Percentiles rank a stretch among this genome's conserved stretches.
Conservation (phyloP, 2,113 vertebrate genomes). For the Callipepla californica region DNA sequence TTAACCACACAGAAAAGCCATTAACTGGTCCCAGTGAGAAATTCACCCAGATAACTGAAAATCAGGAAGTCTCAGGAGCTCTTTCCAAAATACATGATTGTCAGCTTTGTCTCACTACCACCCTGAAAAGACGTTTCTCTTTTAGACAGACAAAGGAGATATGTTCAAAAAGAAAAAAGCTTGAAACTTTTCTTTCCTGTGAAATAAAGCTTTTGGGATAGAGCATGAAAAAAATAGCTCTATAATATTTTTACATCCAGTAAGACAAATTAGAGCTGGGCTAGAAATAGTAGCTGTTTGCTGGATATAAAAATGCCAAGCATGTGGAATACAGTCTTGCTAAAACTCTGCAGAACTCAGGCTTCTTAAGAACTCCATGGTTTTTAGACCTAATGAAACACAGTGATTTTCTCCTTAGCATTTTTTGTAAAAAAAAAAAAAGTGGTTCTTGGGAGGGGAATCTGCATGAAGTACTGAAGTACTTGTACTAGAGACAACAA, state of each 20-base stretch:
- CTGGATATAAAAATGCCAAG: background rate
- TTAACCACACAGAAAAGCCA: background rate
- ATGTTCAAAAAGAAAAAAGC: background rate
- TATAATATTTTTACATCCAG: background rate
- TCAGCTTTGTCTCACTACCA: background rate
- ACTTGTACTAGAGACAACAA: background rate
- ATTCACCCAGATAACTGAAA: background rate
- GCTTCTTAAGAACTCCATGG: background rate
- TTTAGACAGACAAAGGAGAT: background rate
- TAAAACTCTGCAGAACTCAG: background rate
- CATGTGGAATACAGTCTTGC: rapidly evolving
- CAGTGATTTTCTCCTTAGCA: background rate
- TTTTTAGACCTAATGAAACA: background rate
- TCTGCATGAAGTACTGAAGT: background rate
- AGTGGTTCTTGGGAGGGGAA: background rate
- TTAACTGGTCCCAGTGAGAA: background rate
- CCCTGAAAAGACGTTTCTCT: background rate
- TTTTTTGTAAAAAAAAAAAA: background rate
- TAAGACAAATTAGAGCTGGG: background rate
- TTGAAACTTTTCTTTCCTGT: background rate
- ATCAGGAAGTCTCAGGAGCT: background rate
- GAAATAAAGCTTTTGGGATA: background rate
- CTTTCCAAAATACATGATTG: background rate
- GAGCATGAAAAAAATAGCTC: rapidly evolving
- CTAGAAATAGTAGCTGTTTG: background rate